Evolutionary conservation across 1,140 invertebrate species (phyloP).

Genomic region (Hyphantria cunea): DNA sequence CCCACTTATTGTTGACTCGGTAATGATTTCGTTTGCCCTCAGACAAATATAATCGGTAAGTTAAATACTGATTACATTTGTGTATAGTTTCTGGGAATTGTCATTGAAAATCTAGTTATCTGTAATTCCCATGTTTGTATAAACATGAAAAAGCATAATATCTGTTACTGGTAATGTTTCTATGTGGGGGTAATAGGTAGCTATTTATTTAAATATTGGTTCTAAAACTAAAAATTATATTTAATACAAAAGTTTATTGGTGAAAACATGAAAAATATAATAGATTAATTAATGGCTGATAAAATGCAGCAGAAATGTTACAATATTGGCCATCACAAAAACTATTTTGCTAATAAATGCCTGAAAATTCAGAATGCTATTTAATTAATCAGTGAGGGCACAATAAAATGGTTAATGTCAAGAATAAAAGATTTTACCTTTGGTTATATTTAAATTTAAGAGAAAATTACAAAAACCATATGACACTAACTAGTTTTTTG

Average conservation of each 20-base stretch:
- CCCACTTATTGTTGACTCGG: no score
- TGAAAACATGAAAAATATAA: constrained; percentile 82
- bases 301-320: constrained; percentile 82
- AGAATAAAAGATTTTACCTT: constrained; percentile 60
- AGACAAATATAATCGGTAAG: no score
- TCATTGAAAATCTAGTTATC: no score
- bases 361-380: constrained; percentile 78
- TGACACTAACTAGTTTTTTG: constrained; percentile 81
- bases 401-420: constrained; percentile 80
- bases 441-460: constrained; percentile 65
- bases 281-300: constrained; percentile 82
- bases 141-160: no score
- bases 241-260: constrained; percentile 82
- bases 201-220: constrained; percentile 79
- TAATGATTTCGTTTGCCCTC: no score
- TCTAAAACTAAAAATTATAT: constrained; percentile 82
- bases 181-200: constrained; percentile 76
- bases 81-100: no score
- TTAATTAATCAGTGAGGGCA: constrained; percentile 66
- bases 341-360: constrained; percentile 80
- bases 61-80: no score
- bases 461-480: constrained; percentile 74
- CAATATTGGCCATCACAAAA: constrained; percentile 81
- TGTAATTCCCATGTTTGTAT: no score
- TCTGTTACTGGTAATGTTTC: constrained; percentile 32